A percentile compares a stretch with the other conserved stretches of the same genome.
These are phyloP conservation scores for Tetanocera ferruginea DNA, from an alignment of 2,888 invertebrate species.

Conservation along the genomic window DNA sequence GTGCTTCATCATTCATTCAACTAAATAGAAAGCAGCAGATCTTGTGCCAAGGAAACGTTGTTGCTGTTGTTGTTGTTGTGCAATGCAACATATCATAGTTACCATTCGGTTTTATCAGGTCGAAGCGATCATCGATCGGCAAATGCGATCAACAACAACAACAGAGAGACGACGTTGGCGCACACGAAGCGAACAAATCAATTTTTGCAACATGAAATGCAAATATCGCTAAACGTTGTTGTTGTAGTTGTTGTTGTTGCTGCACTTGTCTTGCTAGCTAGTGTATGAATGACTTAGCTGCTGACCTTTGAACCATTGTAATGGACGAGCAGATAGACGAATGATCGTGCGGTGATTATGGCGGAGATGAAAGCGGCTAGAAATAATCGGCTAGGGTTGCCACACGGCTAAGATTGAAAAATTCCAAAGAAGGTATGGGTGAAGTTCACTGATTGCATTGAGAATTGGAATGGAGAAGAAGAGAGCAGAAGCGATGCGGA, in stretches of 20 bases:
- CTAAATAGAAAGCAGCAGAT: not conserved
- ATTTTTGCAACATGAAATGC: slow-evolving; percentile 15
- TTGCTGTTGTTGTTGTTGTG: slow-evolving; percentile 2
- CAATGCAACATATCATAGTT: not conserved
- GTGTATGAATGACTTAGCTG: not conserved
- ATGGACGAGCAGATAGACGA: not conserved
- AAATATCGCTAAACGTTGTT: slow-evolving; percentile 8
- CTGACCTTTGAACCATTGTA: not conserved
- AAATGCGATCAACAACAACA: not conserved
- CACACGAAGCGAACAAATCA: slow-evolving; percentile 21
- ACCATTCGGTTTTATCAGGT: not conserved
- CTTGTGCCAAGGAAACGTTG: not conserved
- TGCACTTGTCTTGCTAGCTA: not conserved
- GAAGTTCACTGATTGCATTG: slow-evolving; percentile 19
- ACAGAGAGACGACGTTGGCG: not conserved
- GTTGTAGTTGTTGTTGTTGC: not conserved
- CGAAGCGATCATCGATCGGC: slow-evolving; percentile 5
- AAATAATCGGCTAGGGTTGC: not conserved
- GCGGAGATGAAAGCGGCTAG: not conserved
- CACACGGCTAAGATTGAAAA: not conserved
- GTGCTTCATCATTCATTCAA: not conserved
- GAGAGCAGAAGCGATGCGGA: not conserved
- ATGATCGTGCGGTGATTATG: not conserved
- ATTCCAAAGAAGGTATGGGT: slow-evolving; percentile 20
- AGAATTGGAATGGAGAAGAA: not conserved